Percentiles rank a stretch among this genome's conserved stretches.
phyloP scores from a whole-genome alignment of 2,888 invertebrate species.

The Xanthorhoe designata region DNA sequence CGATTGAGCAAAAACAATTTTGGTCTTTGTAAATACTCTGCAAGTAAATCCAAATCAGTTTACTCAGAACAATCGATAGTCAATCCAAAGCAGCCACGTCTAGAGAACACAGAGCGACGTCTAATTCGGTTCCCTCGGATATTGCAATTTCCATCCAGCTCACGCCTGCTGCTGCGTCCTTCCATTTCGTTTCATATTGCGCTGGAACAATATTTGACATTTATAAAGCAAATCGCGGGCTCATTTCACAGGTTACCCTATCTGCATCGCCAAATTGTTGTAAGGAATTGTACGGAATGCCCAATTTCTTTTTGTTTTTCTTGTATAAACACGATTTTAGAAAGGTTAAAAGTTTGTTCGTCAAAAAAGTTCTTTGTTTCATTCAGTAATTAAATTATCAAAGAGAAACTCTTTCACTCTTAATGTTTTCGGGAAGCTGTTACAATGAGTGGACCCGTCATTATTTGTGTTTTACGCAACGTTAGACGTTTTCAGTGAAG shows the following conservation, averaged over 20 bases:
- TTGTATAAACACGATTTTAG: not conserved
- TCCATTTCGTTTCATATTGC: constrained; percentile 73
- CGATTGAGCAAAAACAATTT: not conserved
- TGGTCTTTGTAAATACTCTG: not conserved
- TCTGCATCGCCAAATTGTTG: constrained; percentile 20
- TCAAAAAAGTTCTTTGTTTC: constrained; percentile 8
- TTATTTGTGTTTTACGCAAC: constrained; percentile 44
- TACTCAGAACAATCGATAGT: not conserved
- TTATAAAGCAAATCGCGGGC: constrained; percentile 57
- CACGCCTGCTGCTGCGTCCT: constrained; percentile 61
- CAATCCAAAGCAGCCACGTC: constrained; percentile 35
- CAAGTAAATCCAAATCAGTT: not conserved
- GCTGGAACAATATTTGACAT: constrained; percentile 64
- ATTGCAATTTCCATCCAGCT: constrained; percentile 77
- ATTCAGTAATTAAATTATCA: constrained; percentile 14
- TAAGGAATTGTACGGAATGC: constrained; percentile 14
- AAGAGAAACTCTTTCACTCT: constrained; percentile 28
- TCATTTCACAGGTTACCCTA: constrained; percentile 44
- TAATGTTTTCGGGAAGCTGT: constrained; percentile 32
- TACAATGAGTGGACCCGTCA: constrained; percentile 35
- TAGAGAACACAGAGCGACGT: constrained; percentile 36
- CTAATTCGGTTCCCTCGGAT: constrained; percentile 68
- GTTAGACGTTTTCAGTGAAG: constrained; percentile 43
- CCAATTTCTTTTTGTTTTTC: not conserved
- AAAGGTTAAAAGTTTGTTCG: not conserved